Conservation (phyloP, 2,888 invertebrate genomes). For the Spodoptera exigua region DNA sequence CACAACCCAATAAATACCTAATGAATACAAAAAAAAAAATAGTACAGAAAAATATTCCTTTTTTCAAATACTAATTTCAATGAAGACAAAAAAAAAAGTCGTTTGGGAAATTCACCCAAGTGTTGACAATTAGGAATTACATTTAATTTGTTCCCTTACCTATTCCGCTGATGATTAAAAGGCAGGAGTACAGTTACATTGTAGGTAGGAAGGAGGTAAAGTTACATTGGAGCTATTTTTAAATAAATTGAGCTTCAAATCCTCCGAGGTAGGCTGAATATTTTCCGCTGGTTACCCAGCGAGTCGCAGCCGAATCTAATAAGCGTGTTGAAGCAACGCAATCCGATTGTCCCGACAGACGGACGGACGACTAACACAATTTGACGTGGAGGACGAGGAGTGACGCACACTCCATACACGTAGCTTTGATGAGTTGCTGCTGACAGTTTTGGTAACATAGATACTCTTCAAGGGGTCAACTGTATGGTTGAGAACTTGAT, state of each 20-base stretch:
- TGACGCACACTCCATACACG: conserved; percentile 34
- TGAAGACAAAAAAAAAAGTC: too few relatives aligned
- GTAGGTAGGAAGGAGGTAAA: not conserved
- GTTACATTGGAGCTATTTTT: not conserved
- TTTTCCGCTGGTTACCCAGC: conserved; percentile 43
- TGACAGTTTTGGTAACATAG: conserved; percentile 14
- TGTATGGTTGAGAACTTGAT: not conserved
- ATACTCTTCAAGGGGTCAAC: conserved; percentile 12
- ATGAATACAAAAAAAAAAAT: too few relatives aligned
- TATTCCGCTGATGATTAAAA: too few relatives aligned
- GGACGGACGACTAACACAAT: conserved; percentile 52
- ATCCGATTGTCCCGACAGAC: conserved; percentile 60
- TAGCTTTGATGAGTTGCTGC: conserved; percentile 43
- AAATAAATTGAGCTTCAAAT: not conserved
- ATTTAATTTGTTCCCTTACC: too few relatives aligned
- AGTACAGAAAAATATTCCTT: too few relatives aligned
- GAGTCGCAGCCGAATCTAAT: conserved; percentile 49
- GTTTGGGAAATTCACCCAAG: too few relatives aligned
- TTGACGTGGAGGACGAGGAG: conserved; percentile 41
- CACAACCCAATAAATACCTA: too few relatives aligned
- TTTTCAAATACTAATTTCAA: too few relatives aligned
- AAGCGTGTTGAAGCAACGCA: conserved; percentile 53
- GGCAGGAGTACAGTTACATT: too few relatives aligned
- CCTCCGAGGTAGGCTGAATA: conserved; percentile 34
- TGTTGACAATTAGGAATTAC: too few relatives aligned